Evolutionary conservation across 2,797 vertebrate species (phyloP).

Genomic region (Mormyrus proboscirostris): DNA sequence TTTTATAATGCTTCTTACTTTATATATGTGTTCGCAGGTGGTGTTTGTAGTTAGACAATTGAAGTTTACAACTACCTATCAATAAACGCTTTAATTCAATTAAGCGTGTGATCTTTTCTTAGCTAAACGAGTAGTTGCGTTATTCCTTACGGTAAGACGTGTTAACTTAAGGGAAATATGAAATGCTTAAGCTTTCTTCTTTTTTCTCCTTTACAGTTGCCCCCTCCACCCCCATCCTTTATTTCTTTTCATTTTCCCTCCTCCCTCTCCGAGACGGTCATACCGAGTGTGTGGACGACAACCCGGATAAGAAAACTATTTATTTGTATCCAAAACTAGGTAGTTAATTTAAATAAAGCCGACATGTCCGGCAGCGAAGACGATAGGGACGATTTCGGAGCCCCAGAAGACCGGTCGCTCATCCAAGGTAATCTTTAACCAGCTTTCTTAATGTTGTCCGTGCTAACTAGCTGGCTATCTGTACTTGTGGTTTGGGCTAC

Average conservation of each 20-base stretch:
- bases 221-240: slow-evolving; percentile 50
- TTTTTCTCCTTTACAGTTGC: slow-evolving; percentile 28
- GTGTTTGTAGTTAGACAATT: background rate
- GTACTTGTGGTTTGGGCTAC: background rate
- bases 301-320: slow-evolving; percentile 35
- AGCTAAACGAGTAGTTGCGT: background rate
- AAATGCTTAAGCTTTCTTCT: background rate
- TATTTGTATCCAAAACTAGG: slow-evolving; percentile 52
- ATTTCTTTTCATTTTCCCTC: slow-evolving; percentile 61
- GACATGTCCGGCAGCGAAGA: slow-evolving; percentile 70
- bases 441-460: background rate
- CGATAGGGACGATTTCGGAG: slow-evolving; percentile 60
- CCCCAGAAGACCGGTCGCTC: slow-evolving; percentile 53
- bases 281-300: slow-evolving; percentile 53
- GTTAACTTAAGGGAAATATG: slow-evolving; percentile 11
- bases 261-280: slow-evolving; percentile 57
- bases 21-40: background rate
- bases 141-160: background rate
- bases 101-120: background rate
- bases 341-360: slow-evolving; percentile 27
- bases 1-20: background rate
- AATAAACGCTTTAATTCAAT: slow-evolving; percentile 10
- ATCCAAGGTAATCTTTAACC: slow-evolving; percentile 51
- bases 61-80: slow-evolving; percentile 3
- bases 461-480: slow-evolving; percentile 20